These are phyloP conservation scores for Spinus olivaceus DNA, from an alignment of 2,797 vertebrate genomes.

Conservation along the genomic window DNA sequence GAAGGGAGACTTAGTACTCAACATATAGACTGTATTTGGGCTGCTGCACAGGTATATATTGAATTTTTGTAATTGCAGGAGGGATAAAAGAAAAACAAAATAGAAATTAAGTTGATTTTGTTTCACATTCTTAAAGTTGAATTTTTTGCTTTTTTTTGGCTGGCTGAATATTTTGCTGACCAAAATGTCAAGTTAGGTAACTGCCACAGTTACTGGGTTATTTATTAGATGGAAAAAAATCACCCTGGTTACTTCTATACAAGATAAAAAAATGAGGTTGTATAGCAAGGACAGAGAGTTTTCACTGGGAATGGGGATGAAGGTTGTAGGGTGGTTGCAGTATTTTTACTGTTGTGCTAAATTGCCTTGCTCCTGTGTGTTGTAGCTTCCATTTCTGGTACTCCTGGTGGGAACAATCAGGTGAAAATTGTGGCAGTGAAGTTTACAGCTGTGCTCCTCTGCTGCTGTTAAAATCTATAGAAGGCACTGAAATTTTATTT, in stretches of 20 bases:
- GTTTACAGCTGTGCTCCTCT: background rate
- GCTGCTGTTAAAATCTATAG: background rate
- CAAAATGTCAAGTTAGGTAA: background rate
- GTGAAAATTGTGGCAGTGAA: background rate
- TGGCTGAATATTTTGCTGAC: background rate
- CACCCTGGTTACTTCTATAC: background rate
- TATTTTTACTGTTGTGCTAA: background rate
- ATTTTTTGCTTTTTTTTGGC: background rate
- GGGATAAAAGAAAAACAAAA: background rate
- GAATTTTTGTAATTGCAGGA: background rate
- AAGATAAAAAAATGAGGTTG: background rate
- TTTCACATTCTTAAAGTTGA: background rate
- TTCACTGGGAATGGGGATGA: background rate
- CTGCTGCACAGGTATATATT: constrained; percentile 89
- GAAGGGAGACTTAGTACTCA: constrained; percentile 96
- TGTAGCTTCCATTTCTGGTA: background rate
- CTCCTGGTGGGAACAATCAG: background rate
- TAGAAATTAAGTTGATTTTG: background rate
- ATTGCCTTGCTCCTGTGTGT: background rate
- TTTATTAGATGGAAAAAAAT: background rate
- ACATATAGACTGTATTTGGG: constrained; percentile 98
- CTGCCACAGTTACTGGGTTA: background rate
- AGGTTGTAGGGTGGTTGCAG: background rate
- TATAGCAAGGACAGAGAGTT: background rate
- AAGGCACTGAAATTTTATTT: background rate